phyloP scores from a whole-genome alignment of 2,888 invertebrate genomes.

The Sinodicranocentrus sp. region DNA sequence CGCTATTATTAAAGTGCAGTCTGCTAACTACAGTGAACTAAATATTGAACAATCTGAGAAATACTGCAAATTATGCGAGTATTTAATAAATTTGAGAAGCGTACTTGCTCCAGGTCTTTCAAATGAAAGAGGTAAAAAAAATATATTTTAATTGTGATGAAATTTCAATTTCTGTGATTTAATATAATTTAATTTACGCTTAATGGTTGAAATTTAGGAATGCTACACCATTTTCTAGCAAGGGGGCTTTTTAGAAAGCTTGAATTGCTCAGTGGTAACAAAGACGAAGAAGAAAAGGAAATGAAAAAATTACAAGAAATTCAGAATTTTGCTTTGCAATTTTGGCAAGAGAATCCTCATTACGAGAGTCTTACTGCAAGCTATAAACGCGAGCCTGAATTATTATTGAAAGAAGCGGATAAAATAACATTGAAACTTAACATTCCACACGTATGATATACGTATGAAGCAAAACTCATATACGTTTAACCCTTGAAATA shows the following conservation, averaged over 20 bases:
- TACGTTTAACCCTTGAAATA: too few relatives aligned
- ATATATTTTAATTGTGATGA: background rate
- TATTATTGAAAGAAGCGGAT: conserved; percentile 56
- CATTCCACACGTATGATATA: too few relatives aligned
- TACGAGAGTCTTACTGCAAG: conserved; percentile 56
- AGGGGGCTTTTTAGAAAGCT: conserved; percentile 48
- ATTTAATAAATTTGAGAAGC: conserved; percentile 65
- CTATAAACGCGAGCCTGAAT: conserved; percentile 60
- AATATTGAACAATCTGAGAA: conserved; percentile 42
- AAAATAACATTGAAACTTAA: background rate
- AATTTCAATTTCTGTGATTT: too few relatives aligned
- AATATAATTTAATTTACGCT: background rate
- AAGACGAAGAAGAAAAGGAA: conserved; percentile 10
- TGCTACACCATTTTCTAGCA: conserved; percentile 67
- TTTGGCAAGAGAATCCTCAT: conserved; percentile 70
- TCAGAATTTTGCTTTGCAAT: conserved; percentile 55
- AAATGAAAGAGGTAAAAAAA: conserved; percentile 64
- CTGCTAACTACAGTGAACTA: conserved; percentile 36
- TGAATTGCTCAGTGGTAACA: conserved; percentile 4
- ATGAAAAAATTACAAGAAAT: conserved; percentile 39
- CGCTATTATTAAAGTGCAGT: conserved; percentile 56
- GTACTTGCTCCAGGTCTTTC: conserved; percentile 67
- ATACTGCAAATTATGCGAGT: conserved; percentile 58
- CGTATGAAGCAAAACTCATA: too few relatives aligned
- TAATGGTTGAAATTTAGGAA: conserved; percentile 40